phyloP scores from a whole-genome alignment of 2,888 invertebrate species.

The Dryobotodes eremita region DNA sequence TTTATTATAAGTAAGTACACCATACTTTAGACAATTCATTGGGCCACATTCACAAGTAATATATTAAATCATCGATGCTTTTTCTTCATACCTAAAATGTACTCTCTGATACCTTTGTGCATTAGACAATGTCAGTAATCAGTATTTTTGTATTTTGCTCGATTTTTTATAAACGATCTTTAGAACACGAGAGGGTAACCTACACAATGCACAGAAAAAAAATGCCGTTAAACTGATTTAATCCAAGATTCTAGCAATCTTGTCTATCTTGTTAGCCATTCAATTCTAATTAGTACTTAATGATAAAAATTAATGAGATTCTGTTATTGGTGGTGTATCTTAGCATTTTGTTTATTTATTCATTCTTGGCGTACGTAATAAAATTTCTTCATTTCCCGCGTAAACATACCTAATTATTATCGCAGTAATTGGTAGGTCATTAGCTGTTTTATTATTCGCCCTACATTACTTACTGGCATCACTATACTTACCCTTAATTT shows the following conservation, averaged over 20 bases:
- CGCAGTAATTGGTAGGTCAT: neutral
- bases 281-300: neutral
- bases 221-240: neutral
- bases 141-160: neutral
- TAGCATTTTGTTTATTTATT: neutral
- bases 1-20: constrained; percentile 56
- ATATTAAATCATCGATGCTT: neutral
- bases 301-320: neutral
- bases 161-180: neutral
- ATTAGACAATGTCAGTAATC: too few relatives aligned
- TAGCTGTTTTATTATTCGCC: neutral
- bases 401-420: neutral
- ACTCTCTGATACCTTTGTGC: too few relatives aligned
- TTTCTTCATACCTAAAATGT: neutral
- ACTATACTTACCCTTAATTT: neutral
- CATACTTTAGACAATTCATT: neutral
- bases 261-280: neutral
- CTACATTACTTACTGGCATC: neutral
- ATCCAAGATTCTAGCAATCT: neutral
- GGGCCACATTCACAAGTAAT: constrained; percentile 1
- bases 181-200: neutral
- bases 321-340: neutral
- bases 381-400: constrained; percentile 8
- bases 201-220: neutral
- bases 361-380: neutral